Base-by-base conservation (phyloP, 1,140 invertebrate species). In the Asobara japonica region DNA sequence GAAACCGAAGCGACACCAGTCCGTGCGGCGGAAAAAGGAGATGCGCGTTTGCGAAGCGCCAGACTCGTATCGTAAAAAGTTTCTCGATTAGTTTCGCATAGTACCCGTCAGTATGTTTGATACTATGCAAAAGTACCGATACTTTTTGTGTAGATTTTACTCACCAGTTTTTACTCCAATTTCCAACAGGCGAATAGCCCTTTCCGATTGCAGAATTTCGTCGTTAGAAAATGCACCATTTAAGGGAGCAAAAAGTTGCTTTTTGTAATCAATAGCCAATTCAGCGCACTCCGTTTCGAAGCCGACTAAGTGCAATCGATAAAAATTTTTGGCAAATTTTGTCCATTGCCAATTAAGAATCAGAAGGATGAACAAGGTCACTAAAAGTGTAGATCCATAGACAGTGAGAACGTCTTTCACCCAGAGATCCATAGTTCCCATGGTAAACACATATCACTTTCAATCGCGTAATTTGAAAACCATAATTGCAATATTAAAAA, bases 81-180 rank as follows among this genome's bases (percentile, higher is more conserved):
- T n/a, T n/a, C n/a, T n/a, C n/a, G n/a, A n/a, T n/a, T n/a, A n/a
- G n/a, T n/a, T n/a, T n/a, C n/a, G n/a, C n/a, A n/a, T n/a, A n/a
- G n/a, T n/a, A n/a, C n/a, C n/a, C n/a, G n/a, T n/a, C n/a, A n/a
- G n/a, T n/a, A n/a, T n/a, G n/a, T n/a, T n/a, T n/a, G n/a, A n/a
- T n/a, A n/a, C n/a, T n/a, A n/a, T n/a, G n/a, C n/a, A n/a, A n/a
- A n/a, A n/a, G n/a, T n/a, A n/a, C 11, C 31, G 31, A 33, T 33
- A 6, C 11, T 33, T 33, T 6, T 69, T 30, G 45, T 36, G 22
- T 36, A 38, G 18, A 51, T 45, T 45, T 51, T 65, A 31, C 62
- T 20, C 27, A 86, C 83, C 85, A 45, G 82, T 86, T 81, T 86
- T 86, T 8, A 86, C 83, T 2, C 83, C 84, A 73, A 87, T 86